A percentile compares a stretch with the other conserved stretches of the same genome.
phyloP scores from a whole-genome alignment of 2,888 invertebrate genomes.

The Aphidoletes aphidimyza region DNA sequence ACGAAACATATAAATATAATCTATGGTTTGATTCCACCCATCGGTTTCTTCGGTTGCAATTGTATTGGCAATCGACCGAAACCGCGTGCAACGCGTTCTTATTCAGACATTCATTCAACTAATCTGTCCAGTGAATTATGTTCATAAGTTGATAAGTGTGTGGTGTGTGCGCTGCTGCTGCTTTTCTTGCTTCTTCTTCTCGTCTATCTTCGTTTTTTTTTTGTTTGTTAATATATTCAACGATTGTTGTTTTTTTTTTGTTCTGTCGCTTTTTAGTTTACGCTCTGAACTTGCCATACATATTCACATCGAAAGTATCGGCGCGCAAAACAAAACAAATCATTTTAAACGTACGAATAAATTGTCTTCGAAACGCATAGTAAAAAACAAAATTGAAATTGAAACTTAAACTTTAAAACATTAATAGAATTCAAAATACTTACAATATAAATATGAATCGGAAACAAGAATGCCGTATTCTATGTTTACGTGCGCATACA shows the following conservation, averaged over 20 bases:
- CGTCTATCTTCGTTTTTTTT: too few relatives aligned
- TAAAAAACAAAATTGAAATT: neutral
- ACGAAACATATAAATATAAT: neutral
- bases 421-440: neutral
- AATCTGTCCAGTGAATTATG: slow-evolving; percentile 16
- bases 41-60: neutral
- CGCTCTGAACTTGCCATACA: neutral
- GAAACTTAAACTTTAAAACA: neutral
- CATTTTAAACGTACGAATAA: neutral
- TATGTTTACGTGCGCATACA: neutral
- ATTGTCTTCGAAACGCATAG: neutral
- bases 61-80: neutral
- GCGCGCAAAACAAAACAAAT: too few relatives aligned
- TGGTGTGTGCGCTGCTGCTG: neutral
- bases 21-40: neutral
- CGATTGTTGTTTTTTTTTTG: neutral
- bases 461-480: slow-evolving; percentile 29
- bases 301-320: too few relatives aligned
- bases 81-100: neutral
- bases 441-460: slow-evolving; percentile 43
- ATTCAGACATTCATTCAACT: slow-evolving; percentile 24
- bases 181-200: too few relatives aligned
- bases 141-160: neutral
- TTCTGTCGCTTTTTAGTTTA: neutral
- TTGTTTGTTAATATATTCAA: too few relatives aligned